Evolutionary conservation across 2,888 invertebrate genomes (phyloP).

Genomic region (Euzetes globulus): DNA sequence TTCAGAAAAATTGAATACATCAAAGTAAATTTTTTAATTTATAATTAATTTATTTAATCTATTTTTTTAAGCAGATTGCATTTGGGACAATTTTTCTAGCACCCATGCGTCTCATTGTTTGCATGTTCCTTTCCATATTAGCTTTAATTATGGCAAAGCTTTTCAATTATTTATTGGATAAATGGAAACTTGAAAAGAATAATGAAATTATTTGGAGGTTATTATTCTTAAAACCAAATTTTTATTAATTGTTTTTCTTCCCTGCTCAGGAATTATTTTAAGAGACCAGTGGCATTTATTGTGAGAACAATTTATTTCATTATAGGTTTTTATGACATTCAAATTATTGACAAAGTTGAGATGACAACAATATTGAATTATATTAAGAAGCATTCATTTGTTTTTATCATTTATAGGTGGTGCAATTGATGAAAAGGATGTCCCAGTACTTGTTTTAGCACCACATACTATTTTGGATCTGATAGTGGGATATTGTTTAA

Average conservation of each 20-base stretch:
- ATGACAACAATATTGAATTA: too few relatives aligned
- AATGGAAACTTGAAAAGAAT: conserved; percentile 5
- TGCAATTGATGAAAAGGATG: conserved; percentile 51
- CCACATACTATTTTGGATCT: conserved; percentile 89
- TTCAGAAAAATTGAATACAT: conserved; percentile 19
- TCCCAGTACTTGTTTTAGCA: conserved; percentile 75
- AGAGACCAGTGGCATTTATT: conserved; percentile 34
- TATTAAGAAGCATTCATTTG: too few relatives aligned
- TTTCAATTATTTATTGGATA: neutral
- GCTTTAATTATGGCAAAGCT: conserved; percentile 23
- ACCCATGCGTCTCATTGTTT: conserved; percentile 24
- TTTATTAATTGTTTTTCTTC: neutral
- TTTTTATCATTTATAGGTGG: neutral
- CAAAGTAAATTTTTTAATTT: conserved; percentile 3
- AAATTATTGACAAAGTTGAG: conserved; percentile 58
- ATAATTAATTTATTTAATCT: too few relatives aligned
- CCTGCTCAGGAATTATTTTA: conserved; percentile 31
- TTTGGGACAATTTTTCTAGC: conserved; percentile 30
- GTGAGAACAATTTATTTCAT: conserved; percentile 58
- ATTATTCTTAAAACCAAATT: neutral
- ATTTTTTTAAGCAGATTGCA: conserved; percentile 8
- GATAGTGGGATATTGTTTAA: conserved; percentile 68
- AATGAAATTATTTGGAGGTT: conserved; percentile 20
- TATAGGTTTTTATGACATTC: conserved; percentile 73
- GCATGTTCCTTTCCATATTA: neutral